Percentiles rank a stretch among this genome's conserved stretches.
phyloP scores from a whole-genome alignment of 2,797 vertebrate species.

The Pangasius larnaudii region DNA sequence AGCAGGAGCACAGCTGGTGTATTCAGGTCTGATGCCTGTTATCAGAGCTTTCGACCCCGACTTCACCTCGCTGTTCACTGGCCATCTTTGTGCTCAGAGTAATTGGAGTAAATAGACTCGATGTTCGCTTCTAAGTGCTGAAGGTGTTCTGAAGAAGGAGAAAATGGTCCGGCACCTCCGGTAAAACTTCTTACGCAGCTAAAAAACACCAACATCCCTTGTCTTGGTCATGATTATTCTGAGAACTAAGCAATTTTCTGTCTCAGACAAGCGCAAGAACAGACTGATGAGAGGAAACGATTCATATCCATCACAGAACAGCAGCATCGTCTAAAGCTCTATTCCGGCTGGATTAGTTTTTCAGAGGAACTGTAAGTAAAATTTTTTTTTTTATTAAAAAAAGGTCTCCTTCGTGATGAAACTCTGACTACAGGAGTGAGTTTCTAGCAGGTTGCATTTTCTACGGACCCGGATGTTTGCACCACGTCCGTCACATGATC shows the following conservation, averaged over 20 bases:
- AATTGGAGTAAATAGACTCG: conserved; percentile 34
- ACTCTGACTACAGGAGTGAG: background rate
- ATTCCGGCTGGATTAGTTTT: background rate
- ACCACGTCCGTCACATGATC: background rate
- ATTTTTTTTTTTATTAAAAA: too few species aligned
- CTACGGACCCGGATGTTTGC: background rate
- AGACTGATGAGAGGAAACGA: background rate
- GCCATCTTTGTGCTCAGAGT: conserved; percentile 1
- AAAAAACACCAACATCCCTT: conserved; percentile 20
- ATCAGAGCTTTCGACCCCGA: conserved; percentile 33
- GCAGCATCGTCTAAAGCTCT: background rate
- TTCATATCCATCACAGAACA: background rate
- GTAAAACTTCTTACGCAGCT: conserved; percentile 23
- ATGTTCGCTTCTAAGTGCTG: conserved; percentile 4
- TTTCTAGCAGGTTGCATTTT: background rate
- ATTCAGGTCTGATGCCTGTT: conserved; percentile 23
- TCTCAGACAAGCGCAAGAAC: background rate
- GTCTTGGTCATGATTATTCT: background rate
- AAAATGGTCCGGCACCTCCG: background rate
- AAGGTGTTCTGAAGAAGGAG: conserved; percentile 3
- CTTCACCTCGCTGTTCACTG: background rate
- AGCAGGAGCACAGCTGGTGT: conserved; percentile 16
- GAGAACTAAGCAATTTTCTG: background rate
- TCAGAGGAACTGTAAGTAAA: background rate
- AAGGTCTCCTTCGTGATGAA: background rate